Percentiles rank a stretch among this genome's conserved stretches.
phyloP scores from a whole-genome alignment of 1,140 invertebrate genomes.

The Penaeus indicus region DNA sequence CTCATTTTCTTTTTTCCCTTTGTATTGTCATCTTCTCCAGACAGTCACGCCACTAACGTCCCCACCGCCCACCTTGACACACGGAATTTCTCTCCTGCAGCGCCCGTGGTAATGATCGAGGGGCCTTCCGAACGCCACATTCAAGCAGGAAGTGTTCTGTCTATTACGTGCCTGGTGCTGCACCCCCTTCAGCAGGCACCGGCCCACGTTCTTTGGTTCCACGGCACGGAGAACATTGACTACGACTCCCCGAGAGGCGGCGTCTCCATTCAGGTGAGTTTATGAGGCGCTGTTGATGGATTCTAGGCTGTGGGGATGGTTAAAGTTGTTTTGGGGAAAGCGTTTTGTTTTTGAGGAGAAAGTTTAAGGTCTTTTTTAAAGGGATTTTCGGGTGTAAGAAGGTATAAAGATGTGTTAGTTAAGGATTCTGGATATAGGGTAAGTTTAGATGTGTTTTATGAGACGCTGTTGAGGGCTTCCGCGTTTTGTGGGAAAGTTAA shows the following conservation, averaged over 20 bases:
- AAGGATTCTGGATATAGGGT: too few species aligned
- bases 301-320: neutral
- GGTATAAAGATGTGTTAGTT: too few species aligned
- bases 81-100: neutral
- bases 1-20: too few species aligned
- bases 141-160: conserved; percentile 53
- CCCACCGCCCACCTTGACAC: neutral
- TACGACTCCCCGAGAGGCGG: conserved; percentile 58
- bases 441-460: too few species aligned
- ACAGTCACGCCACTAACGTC: too few species aligned
- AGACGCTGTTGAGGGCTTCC: too few species aligned
- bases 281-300: neutral
- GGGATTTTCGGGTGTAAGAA: too few species aligned
- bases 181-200: conserved; percentile 52
- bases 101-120: conserved; percentile 38
- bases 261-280: conserved; percentile 56
- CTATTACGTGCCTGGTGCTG: conserved; percentile 56
- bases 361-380: too few species aligned
- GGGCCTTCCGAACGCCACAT: conserved; percentile 55
- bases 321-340: neutral
- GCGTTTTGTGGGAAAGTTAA: too few species aligned
- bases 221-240: conserved; percentile 46
- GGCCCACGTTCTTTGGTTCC: conserved; percentile 58
- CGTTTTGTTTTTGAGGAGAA: too few species aligned
- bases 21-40: too few species aligned